Conservation (phyloP, 2,888 invertebrate genomes). For the Drosophila suboccidentalis region DNA sequence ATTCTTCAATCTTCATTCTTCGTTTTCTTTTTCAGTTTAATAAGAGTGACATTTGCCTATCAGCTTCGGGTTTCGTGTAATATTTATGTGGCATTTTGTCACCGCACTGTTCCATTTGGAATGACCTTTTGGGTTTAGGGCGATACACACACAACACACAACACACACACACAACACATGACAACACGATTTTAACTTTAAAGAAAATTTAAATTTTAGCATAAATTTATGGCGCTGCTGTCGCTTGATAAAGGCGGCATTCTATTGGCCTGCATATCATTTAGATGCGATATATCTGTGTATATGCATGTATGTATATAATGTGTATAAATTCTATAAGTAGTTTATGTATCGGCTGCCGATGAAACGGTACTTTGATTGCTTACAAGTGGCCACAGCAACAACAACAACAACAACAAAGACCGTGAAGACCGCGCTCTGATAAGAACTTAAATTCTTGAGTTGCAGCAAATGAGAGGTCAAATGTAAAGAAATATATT, state of each 20-base stretch:
- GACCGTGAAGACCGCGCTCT: constrained; percentile 39
- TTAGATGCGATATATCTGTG: constrained; percentile 49
- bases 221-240: constrained; percentile 71
- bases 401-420: constrained; percentile 18
- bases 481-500: background rate
- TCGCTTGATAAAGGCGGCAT: constrained; percentile 56
- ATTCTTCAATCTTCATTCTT: constrained; percentile 31
- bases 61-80: constrained; percentile 60
- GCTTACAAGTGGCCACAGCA: constrained; percentile 49
- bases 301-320: constrained; percentile 6
- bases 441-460: constrained; percentile 38
- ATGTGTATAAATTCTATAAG: constrained; percentile 39
- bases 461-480: constrained; percentile 19
- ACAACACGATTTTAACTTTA: constrained; percentile 52
- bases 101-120: constrained; percentile 57
- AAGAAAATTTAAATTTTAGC: constrained; percentile 79
- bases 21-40: constrained; percentile 52
- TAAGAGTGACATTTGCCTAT: constrained; percentile 76
- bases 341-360: constrained; percentile 59
- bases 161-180: constrained; percentile 17
- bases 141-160: constrained; percentile 25
- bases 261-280: constrained; percentile 59
- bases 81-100: constrained; percentile 79
- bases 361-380: constrained; percentile 67
- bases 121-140: constrained; percentile 55